Evolutionary conservation across 2,888 invertebrate genomes (phyloP).

Genomic region (Zelleria hepariella): DNA sequence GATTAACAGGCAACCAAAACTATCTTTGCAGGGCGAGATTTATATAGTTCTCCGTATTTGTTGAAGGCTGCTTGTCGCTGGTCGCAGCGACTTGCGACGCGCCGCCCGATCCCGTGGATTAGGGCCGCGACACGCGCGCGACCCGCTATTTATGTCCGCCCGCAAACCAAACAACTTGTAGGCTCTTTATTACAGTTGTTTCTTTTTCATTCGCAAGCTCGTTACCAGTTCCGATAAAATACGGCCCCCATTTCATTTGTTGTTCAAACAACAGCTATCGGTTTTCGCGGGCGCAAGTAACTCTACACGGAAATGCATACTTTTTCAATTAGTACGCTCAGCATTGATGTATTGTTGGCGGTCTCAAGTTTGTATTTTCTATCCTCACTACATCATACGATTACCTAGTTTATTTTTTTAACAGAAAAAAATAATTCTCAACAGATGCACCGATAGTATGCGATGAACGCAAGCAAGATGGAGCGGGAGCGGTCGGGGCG

Average conservation of each 20-base stretch:
- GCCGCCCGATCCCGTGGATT: constrained; percentile 58
- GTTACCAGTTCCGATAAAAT: constrained; percentile 55
- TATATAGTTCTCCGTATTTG: not conserved
- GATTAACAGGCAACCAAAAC: no score
- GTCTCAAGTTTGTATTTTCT: not conserved
- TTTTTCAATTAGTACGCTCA: not conserved
- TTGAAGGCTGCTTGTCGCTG: not conserved
- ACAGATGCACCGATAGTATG: constrained; percentile 48
- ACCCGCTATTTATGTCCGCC: constrained; percentile 58
- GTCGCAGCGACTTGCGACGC: constrained; percentile 9
- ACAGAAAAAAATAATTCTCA: no score
- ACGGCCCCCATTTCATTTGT: constrained; percentile 35
- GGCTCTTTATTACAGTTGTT: constrained; percentile 69
- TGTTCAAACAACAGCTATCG: constrained; percentile 9
- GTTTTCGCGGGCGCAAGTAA: not conserved
- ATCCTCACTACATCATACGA: no score
- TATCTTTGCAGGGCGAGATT: no score
- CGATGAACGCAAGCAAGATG: constrained; percentile 33
- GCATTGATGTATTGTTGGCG: not conserved
- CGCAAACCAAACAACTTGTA: constrained; percentile 67
- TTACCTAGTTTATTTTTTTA: no score
- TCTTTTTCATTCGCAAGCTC: constrained; percentile 59
- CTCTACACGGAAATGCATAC: not conserved
- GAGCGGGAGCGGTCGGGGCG: constrained; percentile 46
- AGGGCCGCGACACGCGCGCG: constrained; percentile 59